Percentiles rank a stretch among this genome's conserved stretches.
These are phyloP conservation scores for Sciurus niger DNA, from an alignment of 2,113 vertebrate species.

Conservation along the genomic window DNA sequence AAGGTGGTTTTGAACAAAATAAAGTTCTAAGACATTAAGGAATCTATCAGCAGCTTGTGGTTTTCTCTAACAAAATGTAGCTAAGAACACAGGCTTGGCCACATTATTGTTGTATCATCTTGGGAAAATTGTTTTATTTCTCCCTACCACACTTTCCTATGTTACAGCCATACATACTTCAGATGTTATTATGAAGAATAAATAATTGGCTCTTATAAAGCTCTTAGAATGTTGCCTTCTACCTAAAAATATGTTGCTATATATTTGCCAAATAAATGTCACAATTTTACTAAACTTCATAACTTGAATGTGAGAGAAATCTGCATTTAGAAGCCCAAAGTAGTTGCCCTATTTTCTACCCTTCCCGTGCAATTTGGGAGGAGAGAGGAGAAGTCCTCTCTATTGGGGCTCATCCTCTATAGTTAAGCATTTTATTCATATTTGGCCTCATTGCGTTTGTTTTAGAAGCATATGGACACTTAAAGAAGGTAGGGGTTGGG, in stretches of 20 bases:
- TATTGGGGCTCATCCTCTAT: not conserved
- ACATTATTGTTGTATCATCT: not conserved
- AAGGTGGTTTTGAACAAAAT: conserved; percentile 53
- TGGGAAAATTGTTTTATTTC: not conserved
- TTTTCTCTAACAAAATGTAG: not conserved
- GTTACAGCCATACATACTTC: not conserved
- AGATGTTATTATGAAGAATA: not conserved
- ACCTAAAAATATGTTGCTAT: not conserved
- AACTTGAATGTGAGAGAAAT: conserved; percentile 47
- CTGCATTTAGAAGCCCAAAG: not conserved
- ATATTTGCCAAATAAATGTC: not conserved
- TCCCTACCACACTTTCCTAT: not conserved
- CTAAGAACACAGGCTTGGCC: not conserved
- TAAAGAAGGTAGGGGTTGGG: not conserved
- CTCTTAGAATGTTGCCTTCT: not conserved
- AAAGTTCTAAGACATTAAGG: conserved; percentile 4
- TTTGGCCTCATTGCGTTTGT: not conserved
- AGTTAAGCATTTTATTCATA: not conserved
- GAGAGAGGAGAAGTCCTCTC: not conserved
- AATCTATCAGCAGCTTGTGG: not conserved
- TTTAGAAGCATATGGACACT: not conserved
- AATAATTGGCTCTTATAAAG: not conserved
- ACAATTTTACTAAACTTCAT: conserved; percentile 4
- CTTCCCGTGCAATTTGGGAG: not conserved
- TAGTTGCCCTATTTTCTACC: not conserved